Percentiles rank a stretch among this genome's conserved stretches.
These are phyloP conservation scores for Yponomeuta cagnagella DNA, from an alignment of 2,888 invertebrate species.

Conservation along the genomic window DNA sequence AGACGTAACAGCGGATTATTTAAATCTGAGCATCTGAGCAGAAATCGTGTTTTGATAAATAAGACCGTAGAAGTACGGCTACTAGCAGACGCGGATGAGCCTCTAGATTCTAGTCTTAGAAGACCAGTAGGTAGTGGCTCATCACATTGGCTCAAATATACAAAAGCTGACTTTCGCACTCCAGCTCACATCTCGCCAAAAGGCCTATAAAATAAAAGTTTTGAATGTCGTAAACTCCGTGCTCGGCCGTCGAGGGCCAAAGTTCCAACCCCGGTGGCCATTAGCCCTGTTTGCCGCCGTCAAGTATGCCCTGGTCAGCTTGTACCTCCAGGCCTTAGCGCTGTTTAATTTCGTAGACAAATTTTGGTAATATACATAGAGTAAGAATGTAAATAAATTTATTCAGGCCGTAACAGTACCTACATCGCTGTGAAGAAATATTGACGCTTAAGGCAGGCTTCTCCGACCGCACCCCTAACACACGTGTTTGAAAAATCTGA, in stretches of 20 bases:
- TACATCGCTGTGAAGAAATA: too few species aligned
- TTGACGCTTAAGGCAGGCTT: too few species aligned
- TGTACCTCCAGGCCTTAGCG: not conserved
- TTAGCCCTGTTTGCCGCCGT: not conserved
- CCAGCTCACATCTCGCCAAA: not conserved
- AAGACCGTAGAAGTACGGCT: too few species aligned
- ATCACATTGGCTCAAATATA: too few species aligned
- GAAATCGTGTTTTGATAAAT: too few species aligned
- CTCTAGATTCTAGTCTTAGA: too few species aligned
- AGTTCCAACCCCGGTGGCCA: not conserved
- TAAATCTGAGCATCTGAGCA: too few species aligned
- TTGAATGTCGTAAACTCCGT: not conserved
- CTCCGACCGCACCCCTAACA: too few species aligned
- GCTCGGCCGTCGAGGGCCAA: not conserved
- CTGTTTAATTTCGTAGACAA: not conserved
- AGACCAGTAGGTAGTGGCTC: too few species aligned
- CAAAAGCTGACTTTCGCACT: not conserved
- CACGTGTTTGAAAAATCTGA: too few species aligned
- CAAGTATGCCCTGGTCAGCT: not conserved
- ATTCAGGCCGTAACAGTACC: not conserved
- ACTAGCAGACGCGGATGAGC: too few species aligned
- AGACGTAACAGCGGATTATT: too few species aligned
- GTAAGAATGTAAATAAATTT: not conserved
- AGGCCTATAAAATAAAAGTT: conserved; percentile 1
- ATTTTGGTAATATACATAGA: not conserved